Evolutionary conservation across 2,888 invertebrate species (phyloP), one percentile per base, ranked within the genome.

Genomic region (Cataglyphis albicans): DNA sequence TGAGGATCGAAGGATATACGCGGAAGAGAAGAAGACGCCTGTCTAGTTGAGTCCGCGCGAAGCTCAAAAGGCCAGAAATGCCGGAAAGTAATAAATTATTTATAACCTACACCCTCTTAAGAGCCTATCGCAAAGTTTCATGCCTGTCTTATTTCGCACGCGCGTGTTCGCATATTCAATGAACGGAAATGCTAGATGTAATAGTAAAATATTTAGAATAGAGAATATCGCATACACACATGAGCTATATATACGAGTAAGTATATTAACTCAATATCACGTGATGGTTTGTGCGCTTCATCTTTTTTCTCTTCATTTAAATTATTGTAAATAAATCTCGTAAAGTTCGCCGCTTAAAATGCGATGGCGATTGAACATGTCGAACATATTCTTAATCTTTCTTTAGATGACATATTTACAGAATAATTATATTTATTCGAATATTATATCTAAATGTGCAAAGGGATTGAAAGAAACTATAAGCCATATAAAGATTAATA

Each of bases 41-140:
- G 57, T 67, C 78, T 68, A 59, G 68, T 57, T 57, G 15, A 15
- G 57, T 67, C 35, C 57, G 41, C 21, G 68, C 67, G 32, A 78
- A 68, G 68, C 68, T 68, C 78, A 57, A 68, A 68, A 78, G 57
- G 41, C 57, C 55, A 32, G 57, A 78, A 41, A 57, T 59, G 68
- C 68, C 68, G 78, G 68, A 59, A 78, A 78, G 44, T 32, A 68
- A 78, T 78, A 78, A 78, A 78, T 78, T 78, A 78, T 78, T 78
- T 78, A 78, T 78, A 35, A 68, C 59, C 68, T 29, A 41, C 55
- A 55, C 68, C n/a, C 48, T 52, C 52, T 68, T 35, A 57, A 68
- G 67, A 55, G 41, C 21, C 68, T 68, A 78, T 59, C 57, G 44
- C 38, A 3, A 38, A 25, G 67, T 52, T 68, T 78, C 57, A 41